Base-by-base conservation (phyloP, 2,888 invertebrate genomes). In the Andrena praecox region DNA sequence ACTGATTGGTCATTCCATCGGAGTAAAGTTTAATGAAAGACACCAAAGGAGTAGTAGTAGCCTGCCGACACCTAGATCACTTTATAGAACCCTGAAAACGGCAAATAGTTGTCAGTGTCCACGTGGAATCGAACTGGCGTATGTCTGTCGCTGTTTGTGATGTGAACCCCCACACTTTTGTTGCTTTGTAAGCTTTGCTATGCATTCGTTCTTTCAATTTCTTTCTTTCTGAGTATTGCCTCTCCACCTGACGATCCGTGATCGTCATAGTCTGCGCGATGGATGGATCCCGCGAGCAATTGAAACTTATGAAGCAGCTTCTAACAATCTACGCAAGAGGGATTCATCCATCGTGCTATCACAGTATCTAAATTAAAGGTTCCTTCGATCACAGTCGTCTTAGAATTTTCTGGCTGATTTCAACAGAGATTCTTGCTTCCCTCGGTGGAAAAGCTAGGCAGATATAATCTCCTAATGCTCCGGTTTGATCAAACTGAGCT, bases 181-280 rank as follows among this genome's bases (percentile, higher is more conserved):
- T 88, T 87, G 84, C 77, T 84, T 81, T 70, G 72, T 82, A 79
- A 76, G 87, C 88, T 88, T 82, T 82, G 86, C 84, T 86, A 76
- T 85, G 78, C 77, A 71, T 82, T 78, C 72, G 79, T 80, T 88
- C 80, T 77, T 80, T 87, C 84, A 68, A 80, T 82, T 87, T 77
- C 70, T 82, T 80, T 86, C 63, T 76, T 74, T 74, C 63, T 72
- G 35, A 68, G 72, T 81, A 75, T 81, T 69, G 42, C 56, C 69
- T 75, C 59, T 29, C 31, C 67, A 64, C 62, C 16, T 72, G 78
- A 12, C 71, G 73, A 69, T 75, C 74, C 62, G 74, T 75, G 80
- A 68, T 78, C 70, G 73, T 68, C 69, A 69, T 80, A 56, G 52
- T 50, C 50, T 50, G 31, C 50, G 3, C 62, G 82, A 82, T 48